Base-by-base conservation (phyloP, 1,140 invertebrate genomes). In the Spodoptera litura region DNA sequence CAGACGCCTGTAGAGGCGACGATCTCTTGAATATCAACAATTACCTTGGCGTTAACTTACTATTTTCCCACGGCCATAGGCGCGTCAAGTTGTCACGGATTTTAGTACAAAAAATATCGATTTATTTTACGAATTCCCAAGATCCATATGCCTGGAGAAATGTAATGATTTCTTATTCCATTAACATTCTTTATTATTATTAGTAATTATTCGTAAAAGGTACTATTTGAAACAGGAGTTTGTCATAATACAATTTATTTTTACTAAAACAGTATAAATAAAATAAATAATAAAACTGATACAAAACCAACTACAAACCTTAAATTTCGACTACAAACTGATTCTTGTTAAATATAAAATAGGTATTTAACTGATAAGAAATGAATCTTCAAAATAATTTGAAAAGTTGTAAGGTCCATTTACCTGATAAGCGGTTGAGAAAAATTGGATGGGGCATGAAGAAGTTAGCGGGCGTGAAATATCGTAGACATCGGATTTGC, bases 361-460 rank as follows among this genome's bases (percentile, higher is more conserved):
- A 85, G 81, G 82, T 82, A 86, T 80, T 81, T 78, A 83, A 78
- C 38, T 44, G 38, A 44, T 44, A 44, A 44, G 38, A 44, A 44
- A 44, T 44, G 38, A 78, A 82, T 82, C 81, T 85, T 86, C 77
- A 83, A 86, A 86, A 85, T 87, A 87, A 87, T 89, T 89, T 88
- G 71, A 89, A 89, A 90, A 89, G 86, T 92, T 92, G 88, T 85
- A 87, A 86, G 83, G 64, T 83, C 81, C 88, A 80, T 88, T 85
- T 90, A 90, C 88, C 89, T 88, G 87, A 88, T 88, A 90, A 89
- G 87, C 83, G 81, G 73, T 84, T 84, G 86, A 87, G 77, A 84
- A 85, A 89, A 83, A 90, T 92, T 87, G 83, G 87, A 88, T 87
- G 83, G 86, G 86, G 85, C 83, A 89, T 83, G 84, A 81, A 78